Base-by-base conservation (phyloP, 2,797 vertebrate genomes). In the Tapirus indicus region DNA sequence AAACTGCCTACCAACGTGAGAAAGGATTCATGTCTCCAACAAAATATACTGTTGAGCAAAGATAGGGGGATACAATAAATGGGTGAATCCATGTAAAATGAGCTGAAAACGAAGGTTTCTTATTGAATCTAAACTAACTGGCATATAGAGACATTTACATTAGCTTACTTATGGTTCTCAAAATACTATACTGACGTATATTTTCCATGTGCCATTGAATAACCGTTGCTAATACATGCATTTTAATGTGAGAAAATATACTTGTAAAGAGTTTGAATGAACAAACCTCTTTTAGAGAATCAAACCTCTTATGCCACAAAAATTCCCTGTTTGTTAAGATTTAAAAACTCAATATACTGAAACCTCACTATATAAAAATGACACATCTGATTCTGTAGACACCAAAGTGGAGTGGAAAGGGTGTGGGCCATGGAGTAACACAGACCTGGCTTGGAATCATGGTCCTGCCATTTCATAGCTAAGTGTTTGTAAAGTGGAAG, bases 241-340 rank as follows among this genome's bases (percentile, higher is more conserved):
- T 86, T 94, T 88, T 79, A 79, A 69, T 75, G 7, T 91, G 23
- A 90, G 27, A 54, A 89, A 84, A 89, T 80, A 0, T 77, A 82
- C 6, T 89, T 35, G 62, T 72, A 93, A 83, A 83, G 18, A 54
- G 12, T 49, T 84, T 90, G 54, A 92, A 58, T 87, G 17, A 58
- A 78, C 20, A 87, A 75, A 64, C 2, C 5, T 69, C 20, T 92
- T 78, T 72, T 56, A n/a, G n/a, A n/a, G n/a, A n/a, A n/a, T n/a
- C n/a, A n/a, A n/a, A n/a, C n/a, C n/a, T n/a, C n/a, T n/a, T n/a
- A n/a, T n/a, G 6, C 20, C 20, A 83, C 35, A 79, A 83, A 89
- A 83, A 62, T 58, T 64, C 87, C 9, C 35, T 49, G 78, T 88
- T 97, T 91, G 49, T 93, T 69, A 66, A 71, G 71, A 82, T 52